Evolutionary conservation across 1,140 invertebrate genomes (phyloP).

Genomic region (Stegodyphus dumicola): DNA sequence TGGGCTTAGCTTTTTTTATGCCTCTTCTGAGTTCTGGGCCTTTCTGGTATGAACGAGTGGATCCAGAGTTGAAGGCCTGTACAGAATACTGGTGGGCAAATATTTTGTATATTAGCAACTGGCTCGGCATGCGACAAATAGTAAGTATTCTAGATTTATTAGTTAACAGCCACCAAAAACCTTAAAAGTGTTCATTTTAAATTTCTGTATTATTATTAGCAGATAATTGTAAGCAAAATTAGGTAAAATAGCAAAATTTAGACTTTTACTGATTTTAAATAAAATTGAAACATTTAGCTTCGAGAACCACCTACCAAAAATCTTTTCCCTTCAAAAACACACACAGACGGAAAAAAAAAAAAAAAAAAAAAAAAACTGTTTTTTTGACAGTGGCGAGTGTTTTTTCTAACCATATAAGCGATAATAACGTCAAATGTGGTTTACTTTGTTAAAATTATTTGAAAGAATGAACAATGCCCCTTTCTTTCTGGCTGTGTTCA

Average conservation of each 20-base stretch:
- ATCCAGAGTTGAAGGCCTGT: conserved; percentile 53
- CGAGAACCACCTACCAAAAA: too few species aligned
- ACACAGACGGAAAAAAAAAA: too few species aligned
- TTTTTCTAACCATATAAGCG: too few species aligned
- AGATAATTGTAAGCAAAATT: background rate
- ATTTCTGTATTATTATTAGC: background rate
- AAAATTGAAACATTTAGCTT: background rate
- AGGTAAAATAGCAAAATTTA: background rate
- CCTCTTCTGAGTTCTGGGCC: conserved; percentile 59
- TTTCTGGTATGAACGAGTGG: conserved; percentile 53
- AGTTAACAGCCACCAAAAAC: too few species aligned
- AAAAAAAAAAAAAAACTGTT: too few species aligned
- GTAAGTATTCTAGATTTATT: conserved; percentile 3
- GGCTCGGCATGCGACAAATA: conserved; percentile 38
- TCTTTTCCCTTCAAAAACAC: too few species aligned
- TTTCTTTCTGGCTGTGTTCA: too few species aligned
- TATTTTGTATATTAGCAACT: conserved; percentile 60
- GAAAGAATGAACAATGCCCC: too few species aligned
- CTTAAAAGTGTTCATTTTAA: background rate
- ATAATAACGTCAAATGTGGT: too few species aligned
- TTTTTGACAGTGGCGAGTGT: too few species aligned
- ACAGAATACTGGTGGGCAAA: conserved; percentile 51
- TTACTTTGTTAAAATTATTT: too few species aligned
- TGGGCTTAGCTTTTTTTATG: conserved; percentile 38
- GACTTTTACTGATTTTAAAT: background rate